Evolutionary conservation across 2,113 vertebrate genomes (phyloP).

Genomic region (Dipodomys spectabilis): DNA sequence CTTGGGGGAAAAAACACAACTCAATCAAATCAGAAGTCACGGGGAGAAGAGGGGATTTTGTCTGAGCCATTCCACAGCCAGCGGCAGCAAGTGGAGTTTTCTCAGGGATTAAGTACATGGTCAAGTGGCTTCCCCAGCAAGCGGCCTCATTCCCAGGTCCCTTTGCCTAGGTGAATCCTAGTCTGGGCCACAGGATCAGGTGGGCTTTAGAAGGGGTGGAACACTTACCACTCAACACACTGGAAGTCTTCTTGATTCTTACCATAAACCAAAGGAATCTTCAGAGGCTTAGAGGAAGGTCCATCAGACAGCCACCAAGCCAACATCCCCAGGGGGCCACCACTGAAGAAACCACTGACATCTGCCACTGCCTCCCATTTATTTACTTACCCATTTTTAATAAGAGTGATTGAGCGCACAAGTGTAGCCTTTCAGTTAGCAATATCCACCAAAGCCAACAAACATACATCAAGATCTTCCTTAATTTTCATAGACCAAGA

Average conservation of each 20-base stretch:
- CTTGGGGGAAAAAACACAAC: background rate
- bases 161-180: constrained; percentile 22
- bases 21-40: background rate
- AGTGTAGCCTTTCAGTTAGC: too few species aligned
- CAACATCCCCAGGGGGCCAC: background rate
- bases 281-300: background rate
- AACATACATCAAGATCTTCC: too few species aligned
- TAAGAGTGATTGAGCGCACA: too few species aligned
- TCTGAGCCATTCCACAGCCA: background rate
- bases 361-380: too few species aligned
- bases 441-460: too few species aligned
- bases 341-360: too few species aligned
- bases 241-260: background rate
- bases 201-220: background rate
- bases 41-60: background rate
- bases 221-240: background rate
- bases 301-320: background rate
- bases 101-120: background rate
- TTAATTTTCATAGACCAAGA: background rate
- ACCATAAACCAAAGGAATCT: constrained; percentile 1
- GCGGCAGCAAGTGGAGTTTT: background rate
- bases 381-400: too few species aligned
- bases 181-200: background rate
- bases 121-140: background rate
- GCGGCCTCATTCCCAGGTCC: background rate